phyloP scores from a whole-genome alignment of 2,113 vertebrate genomes.

The Paramisgurnus dabryanus region DNA sequence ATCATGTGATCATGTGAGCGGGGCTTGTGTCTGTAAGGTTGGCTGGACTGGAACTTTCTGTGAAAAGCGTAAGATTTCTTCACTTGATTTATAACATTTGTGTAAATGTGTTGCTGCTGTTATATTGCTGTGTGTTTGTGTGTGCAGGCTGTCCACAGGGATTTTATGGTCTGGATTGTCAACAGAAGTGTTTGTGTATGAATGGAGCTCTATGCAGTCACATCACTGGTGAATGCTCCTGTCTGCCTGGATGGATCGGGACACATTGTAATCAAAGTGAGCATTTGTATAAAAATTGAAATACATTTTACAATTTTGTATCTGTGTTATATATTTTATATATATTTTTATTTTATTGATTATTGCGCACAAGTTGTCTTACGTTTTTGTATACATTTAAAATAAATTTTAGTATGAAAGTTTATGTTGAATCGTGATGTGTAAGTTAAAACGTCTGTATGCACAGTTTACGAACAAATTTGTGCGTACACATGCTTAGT shows the following conservation, averaged over 20 bases:
- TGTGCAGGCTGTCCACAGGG: slow-evolving; percentile 88
- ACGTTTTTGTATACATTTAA: too few relatives aligned
- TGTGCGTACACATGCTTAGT: too few relatives aligned
- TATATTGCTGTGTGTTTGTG: slow-evolving; percentile 8
- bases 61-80: slow-evolving; percentile 77
- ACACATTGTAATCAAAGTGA: slow-evolving; percentile 79
- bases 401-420: too few relatives aligned
- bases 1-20: slow-evolving; percentile 87
- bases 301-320: background rate
- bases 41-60: slow-evolving; percentile 93
- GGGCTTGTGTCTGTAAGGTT: slow-evolving; percentile 84
- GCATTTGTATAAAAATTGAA: slow-evolving; percentile 35
- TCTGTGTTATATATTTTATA: too few relatives aligned
- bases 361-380: too few relatives aligned
- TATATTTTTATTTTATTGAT: too few relatives aligned
- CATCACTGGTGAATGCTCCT: slow-evolving; percentile 76
- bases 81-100: background rate
- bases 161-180: slow-evolving; percentile 88
- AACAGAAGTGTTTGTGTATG: slow-evolving; percentile 79
- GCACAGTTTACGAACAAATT: too few relatives aligned
- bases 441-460: too few relatives aligned
- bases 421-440: too few relatives aligned
- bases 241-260: slow-evolving; percentile 80
- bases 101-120: background rate
- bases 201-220: slow-evolving; percentile 80